phyloP scores from a whole-genome alignment of 2,797 vertebrate species.

The Leontocebus nigricollis region DNA sequence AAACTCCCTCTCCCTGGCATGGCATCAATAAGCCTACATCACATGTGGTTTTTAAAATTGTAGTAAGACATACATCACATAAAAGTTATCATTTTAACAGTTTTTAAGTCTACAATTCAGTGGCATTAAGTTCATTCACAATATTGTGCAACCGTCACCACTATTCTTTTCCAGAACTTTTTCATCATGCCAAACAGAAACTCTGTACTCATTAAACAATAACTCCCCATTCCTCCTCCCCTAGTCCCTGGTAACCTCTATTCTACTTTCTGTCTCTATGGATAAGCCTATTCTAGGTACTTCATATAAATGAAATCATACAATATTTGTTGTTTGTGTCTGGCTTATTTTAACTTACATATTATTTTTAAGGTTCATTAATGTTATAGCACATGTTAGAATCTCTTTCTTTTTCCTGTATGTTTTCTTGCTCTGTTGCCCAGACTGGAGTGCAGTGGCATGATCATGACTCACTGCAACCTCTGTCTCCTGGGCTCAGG shows the following conservation, averaged over 20 bases:
- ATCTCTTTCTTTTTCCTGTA: not conserved
- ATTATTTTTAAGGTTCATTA: not conserved
- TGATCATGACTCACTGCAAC: not conserved
- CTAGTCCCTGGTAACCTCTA: not conserved
- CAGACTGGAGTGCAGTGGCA: not conserved
- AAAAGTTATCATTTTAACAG: not conserved
- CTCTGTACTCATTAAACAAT: not conserved
- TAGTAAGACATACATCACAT: not conserved
- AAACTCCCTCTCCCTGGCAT: not conserved
- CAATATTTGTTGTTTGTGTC: not conserved
- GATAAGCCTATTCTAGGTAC: not conserved
- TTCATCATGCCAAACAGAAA: conserved; percentile 15
- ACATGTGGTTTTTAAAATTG: not conserved
- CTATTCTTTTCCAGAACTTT: not conserved
- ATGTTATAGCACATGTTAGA: not conserved
- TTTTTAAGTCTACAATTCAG: not conserved
- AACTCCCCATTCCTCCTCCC: not conserved
- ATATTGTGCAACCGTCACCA: not conserved
- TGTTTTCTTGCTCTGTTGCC: not conserved
- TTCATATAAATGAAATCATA: not conserved
- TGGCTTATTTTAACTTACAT: conserved; percentile 16
- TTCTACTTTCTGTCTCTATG: not conserved
- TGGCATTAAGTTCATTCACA: not conserved
- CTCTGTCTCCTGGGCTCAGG: not conserved
- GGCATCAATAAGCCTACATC: not conserved